Evolutionary conservation across 2,888 invertebrate genomes (phyloP).

Genomic region (Thera obeliscata): DNA sequence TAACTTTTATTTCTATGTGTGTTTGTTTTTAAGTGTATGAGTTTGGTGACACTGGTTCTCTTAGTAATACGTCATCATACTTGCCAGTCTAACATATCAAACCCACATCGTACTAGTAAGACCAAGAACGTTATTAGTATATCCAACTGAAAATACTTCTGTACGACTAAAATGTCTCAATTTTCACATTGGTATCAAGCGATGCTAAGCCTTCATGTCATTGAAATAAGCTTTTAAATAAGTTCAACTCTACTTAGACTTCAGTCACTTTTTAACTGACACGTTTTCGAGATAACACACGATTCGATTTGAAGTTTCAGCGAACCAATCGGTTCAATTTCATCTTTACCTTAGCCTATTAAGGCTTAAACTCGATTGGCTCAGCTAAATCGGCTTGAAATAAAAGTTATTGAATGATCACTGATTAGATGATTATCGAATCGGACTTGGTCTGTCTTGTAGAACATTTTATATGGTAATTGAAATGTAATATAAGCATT

Average conservation of each 20-base stretch:
- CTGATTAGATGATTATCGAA: slow-evolving; percentile 83
- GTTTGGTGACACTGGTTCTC: too few species aligned
- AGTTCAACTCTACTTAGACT: slow-evolving; percentile 47
- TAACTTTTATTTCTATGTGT: too few species aligned
- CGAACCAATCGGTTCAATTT: slow-evolving; percentile 53
- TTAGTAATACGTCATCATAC: too few species aligned
- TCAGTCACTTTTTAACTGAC: slow-evolving; percentile 62
- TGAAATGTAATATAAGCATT: slow-evolving; percentile 80
- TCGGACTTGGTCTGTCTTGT: slow-evolving; percentile 67
- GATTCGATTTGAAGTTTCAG: slow-evolving; percentile 68
- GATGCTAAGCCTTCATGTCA: slow-evolving; percentile 49
- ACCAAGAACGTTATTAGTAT: slow-evolving; percentile 67
- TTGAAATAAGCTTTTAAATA: slow-evolving; percentile 56
- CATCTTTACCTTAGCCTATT: slow-evolving; percentile 54
- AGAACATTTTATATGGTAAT: slow-evolving; percentile 82
- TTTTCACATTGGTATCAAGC: slow-evolving; percentile 37
- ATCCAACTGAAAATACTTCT: slow-evolving; percentile 59
- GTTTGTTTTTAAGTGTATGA: too few species aligned
- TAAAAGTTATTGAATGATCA: slow-evolving; percentile 82
- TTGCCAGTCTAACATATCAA: slow-evolving; percentile 63
- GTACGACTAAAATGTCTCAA: slow-evolving; percentile 53
- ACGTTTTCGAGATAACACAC: slow-evolving; percentile 71
- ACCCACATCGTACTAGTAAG: slow-evolving; percentile 58
- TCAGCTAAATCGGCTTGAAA: slow-evolving; percentile 61
- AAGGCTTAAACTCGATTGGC: slow-evolving; percentile 53